Conservation (phyloP, 2,113 vertebrate species). For the Xenopus laevis region DNA sequence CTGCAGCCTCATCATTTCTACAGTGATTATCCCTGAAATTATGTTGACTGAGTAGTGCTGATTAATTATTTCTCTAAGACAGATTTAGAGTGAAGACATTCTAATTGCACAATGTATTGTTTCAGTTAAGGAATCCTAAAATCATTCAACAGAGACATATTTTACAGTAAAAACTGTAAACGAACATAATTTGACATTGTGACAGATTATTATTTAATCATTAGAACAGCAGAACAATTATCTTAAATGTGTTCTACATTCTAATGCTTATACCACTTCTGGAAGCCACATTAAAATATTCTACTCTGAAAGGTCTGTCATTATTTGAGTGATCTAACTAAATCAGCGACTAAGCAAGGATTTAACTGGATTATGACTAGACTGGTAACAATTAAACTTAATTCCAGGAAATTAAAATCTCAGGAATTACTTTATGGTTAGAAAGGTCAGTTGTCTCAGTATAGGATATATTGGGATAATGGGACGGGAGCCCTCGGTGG, state of each 20-base stretch:
- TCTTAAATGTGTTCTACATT: conserved; percentile 59
- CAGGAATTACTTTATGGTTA: conserved; percentile 55
- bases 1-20: conserved; percentile 50
- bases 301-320: conserved; percentile 51
- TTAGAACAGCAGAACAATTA: conserved; percentile 63
- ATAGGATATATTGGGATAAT: conserved; percentile 36
- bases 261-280: conserved; percentile 59
- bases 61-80: conserved; percentile 59
- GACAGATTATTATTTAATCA: conserved; percentile 62
- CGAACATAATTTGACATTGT: conserved; percentile 62
- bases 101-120: conserved; percentile 63
- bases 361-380: conserved; percentile 58
- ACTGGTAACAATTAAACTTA: conserved; percentile 57
- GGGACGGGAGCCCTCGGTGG: background rate
- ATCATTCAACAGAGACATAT: conserved; percentile 61
- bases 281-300: conserved; percentile 55
- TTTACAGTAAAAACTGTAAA: conserved; percentile 54
- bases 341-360: conserved; percentile 60
- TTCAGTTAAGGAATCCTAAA: conserved; percentile 52
- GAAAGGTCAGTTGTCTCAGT: conserved; percentile 31
- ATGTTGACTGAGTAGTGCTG: conserved; percentile 54
- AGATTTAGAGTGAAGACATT: conserved; percentile 54
- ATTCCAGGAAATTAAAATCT: conserved; percentile 65
- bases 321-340: conserved; percentile 57
- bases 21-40: conserved; percentile 55